Evolutionary conservation across 2,113 vertebrate genomes (phyloP).

Genomic region (Marmota flaviventris): DNA sequence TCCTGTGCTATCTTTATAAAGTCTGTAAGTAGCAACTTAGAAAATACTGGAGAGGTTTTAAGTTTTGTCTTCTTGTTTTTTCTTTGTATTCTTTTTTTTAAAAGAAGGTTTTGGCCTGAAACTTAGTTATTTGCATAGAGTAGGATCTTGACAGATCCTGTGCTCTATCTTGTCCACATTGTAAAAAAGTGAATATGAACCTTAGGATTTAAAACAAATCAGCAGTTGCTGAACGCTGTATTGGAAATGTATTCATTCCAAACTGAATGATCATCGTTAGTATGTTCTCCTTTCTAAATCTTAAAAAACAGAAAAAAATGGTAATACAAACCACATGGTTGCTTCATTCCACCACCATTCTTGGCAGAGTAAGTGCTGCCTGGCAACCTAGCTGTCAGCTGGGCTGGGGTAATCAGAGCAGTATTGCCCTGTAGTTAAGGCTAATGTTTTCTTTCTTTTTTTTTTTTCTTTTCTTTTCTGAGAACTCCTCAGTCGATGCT

Average conservation of each 20-base stretch:
- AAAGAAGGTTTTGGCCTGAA: slow-evolving; percentile 74
- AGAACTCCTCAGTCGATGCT: slow-evolving; percentile 79
- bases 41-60: slow-evolving; percentile 40
- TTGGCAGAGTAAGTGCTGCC: slow-evolving; percentile 82
- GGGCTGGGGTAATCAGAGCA: slow-evolving; percentile 76
- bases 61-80: not conserved
- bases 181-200: slow-evolving; percentile 84
- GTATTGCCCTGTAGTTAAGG: slow-evolving; percentile 82
- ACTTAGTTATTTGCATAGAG: slow-evolving; percentile 73
- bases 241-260: slow-evolving; percentile 85
- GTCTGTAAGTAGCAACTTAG: slow-evolving; percentile 70
- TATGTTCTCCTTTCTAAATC: slow-evolving; percentile 86
- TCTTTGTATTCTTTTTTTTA: slow-evolving; percentile 62
- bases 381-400: slow-evolving; percentile 84
- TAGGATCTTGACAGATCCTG: slow-evolving; percentile 76
- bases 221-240: slow-evolving; percentile 80
- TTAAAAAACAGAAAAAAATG: slow-evolving; percentile 83
- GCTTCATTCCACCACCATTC: slow-evolving; percentile 82
- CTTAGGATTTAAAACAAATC: slow-evolving; percentile 84
- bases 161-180: slow-evolving; percentile 74
- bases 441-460: slow-evolving; percentile 75
- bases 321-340: slow-evolving; percentile 89
- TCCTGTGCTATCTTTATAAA: slow-evolving; percentile 75
- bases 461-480: slow-evolving; percentile 81
- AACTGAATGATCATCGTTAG: slow-evolving; percentile 82